Percentiles rank a stretch among this genome's conserved stretches.
These are phyloP conservation scores for Lontra canadensis DNA, from an alignment of 2,113 vertebrate genomes.

Conservation along the genomic window DNA sequence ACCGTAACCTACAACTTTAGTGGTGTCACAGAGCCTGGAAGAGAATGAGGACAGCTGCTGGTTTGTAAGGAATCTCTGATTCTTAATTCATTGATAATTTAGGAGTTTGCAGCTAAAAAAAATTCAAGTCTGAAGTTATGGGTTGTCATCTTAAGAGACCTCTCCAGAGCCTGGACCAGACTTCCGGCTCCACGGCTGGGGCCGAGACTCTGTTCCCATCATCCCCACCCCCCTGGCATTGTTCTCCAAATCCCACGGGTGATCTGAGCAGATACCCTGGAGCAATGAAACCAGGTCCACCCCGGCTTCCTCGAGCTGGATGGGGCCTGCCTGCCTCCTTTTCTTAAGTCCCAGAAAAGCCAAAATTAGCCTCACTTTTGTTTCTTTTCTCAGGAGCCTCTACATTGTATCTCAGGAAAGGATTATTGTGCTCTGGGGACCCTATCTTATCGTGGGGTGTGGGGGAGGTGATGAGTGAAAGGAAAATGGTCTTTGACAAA, in stretches of 20 bases:
- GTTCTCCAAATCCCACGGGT: constrained; percentile 51
- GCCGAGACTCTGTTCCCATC: not conserved
- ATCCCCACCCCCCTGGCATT: not conserved
- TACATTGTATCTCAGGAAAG: constrained; percentile 82
- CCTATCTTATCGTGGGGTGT: constrained; percentile 82
- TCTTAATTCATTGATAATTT: not conserved
- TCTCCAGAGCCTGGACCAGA: not conserved
- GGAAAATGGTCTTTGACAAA: constrained; percentile 84
- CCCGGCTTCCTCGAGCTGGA: not conserved
- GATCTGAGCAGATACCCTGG: constrained; percentile 61
- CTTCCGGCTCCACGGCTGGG: not conserved
- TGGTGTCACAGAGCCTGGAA: not conserved
- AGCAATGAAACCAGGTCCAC: constrained; percentile 1
- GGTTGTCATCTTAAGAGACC: not conserved
- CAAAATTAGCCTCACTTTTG: constrained; percentile 80
- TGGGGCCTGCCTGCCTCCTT: not conserved
- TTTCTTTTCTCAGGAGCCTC: constrained; percentile 67
- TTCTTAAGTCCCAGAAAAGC: constrained; percentile 58
- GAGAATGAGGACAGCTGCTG: not conserved
- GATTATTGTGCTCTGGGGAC: constrained; percentile 82
- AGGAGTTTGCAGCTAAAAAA: not conserved
- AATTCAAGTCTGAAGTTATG: not conserved
- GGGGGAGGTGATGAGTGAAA: constrained; percentile 62
- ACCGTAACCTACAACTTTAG: not conserved
- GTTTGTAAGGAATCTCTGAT: not conserved